Conservation (phyloP, 1,140 invertebrate genomes). For the Plodia interpunctella region DNA sequence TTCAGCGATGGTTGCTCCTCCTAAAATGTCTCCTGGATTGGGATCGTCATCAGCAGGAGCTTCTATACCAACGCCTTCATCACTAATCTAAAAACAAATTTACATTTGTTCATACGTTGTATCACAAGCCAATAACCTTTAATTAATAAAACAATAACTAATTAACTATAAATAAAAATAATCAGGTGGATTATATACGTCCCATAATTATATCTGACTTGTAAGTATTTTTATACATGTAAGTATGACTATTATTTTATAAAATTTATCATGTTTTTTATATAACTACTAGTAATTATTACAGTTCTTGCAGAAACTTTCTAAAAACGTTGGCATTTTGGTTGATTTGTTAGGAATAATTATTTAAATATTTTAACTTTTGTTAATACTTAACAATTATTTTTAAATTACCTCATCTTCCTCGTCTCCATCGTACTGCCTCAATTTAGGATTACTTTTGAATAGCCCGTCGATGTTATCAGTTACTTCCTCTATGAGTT, state of each 20-base stretch:
- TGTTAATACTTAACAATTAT: not conserved
- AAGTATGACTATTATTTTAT: too few relatives aligned
- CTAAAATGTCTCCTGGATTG: conserved; percentile 44
- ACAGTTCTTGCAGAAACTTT: too few relatives aligned
- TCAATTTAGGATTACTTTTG: conserved; percentile 42
- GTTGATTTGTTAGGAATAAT: not conserved
- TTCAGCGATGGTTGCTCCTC: conserved; percentile 81
- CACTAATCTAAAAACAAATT: conserved; percentile 46
- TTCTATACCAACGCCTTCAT: conserved; percentile 72
- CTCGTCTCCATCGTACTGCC: conserved; percentile 45
- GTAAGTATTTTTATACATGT: too few relatives aligned
- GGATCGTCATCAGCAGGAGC: conserved; percentile 34
- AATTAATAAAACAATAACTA: too few relatives aligned
- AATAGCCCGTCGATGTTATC: conserved; percentile 58
- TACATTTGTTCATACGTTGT: not conserved
- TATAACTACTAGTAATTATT: too few relatives aligned
- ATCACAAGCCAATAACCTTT: too few relatives aligned
- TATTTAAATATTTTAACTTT: not conserved
- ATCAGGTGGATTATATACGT: too few relatives aligned
- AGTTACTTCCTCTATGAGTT: conserved; percentile 57
- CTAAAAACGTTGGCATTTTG: too few relatives aligned
- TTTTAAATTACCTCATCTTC: conserved; percentile 57
- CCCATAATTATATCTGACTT: too few relatives aligned
- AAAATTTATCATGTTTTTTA: too few relatives aligned
- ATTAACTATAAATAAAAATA: too few relatives aligned